Evolutionary conservation across 2,797 vertebrate species (phyloP), one percentile per base, ranked within the genome.

Genomic region (Remorina albescens): DNA sequence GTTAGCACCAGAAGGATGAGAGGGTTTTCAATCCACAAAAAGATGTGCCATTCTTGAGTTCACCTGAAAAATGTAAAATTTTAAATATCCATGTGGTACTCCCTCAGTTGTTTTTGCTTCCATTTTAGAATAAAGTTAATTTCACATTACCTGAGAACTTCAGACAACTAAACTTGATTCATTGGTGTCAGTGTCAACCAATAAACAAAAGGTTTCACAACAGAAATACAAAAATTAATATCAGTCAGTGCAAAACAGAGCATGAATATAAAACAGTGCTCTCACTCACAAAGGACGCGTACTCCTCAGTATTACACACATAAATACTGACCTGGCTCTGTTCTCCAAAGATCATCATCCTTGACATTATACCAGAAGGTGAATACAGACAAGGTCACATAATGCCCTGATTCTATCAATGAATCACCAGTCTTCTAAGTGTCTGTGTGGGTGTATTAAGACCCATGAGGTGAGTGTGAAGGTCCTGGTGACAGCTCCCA

Each of bases 401-500:
- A 42, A 49, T 49, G 42, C 19, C 53, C 67, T 28, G 39, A 74
- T 73, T 71, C 61, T 37, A 15, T 74, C 54, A 78, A 34, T 66
- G 51, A 73, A 9, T 44, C 76, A 54, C 21, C 58, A 21, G 34
- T 74, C 32, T 44, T 34, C 28, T 21, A 19, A 41, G 6, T 34
- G 64, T 53, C 39, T 36, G 66, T 78, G 62, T 60, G 73, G 58
- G 70, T 74, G 44, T 86, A 83, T 86, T 77, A 76, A 69, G 84
- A 88, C 53, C 75, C 16, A 10, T 10, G 64, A 85, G 86, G 86
- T 91, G 80, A 88, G 72, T 55, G 59, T 84, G 88, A 84, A 79
- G 59, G 55, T 59, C 70, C 71, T 75, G 73, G 49, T 86, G 88
- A 91, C 88, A 91, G 86, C 73, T 68, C 76, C 72, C 84, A 66